These are phyloP conservation scores for Mormyrops attenuatus DNA, from an alignment of 2,797 vertebrate genomes.

Conservation along the genomic window DNA sequence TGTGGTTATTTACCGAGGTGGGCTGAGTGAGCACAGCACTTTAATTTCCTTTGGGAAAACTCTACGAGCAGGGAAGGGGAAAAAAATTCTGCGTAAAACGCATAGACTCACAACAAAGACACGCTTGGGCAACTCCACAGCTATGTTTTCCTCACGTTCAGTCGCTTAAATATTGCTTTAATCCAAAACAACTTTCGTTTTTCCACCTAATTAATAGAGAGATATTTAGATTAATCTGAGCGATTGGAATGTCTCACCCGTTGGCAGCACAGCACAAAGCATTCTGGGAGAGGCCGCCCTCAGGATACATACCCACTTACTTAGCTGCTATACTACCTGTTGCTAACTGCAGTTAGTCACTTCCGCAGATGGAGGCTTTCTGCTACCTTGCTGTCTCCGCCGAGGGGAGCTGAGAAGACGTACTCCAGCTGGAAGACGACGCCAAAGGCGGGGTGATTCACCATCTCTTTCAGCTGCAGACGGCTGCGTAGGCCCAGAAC, in stretches of 20 bases:
- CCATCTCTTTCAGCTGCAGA: constrained; percentile 75
- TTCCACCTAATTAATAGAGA: constrained; percentile 1
- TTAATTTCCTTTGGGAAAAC: constrained; percentile 51
- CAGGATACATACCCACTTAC: not conserved
- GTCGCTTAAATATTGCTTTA: not conserved
- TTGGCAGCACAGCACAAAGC: not conserved
- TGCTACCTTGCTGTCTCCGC: constrained; percentile 67
- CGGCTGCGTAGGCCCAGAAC: constrained; percentile 73
- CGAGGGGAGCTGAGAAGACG: constrained; percentile 62
- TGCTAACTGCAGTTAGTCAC: not conserved
- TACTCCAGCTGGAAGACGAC: constrained; percentile 86
- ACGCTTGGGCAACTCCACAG: not conserved
- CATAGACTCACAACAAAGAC: not conserved
- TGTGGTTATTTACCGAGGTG: constrained; percentile 45
- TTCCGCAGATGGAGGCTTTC: not conserved
- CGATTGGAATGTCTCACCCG: not conserved
- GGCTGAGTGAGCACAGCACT: constrained; percentile 40
- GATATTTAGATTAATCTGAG: not conserved
- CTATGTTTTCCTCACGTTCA: not conserved
- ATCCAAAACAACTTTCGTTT: not conserved
- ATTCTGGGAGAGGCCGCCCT: not conserved
- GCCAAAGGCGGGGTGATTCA: constrained; percentile 61
- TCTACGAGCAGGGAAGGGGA: constrained; percentile 1
- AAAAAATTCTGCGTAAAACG: not conserved
- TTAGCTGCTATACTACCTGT: not conserved